Percentiles rank a stretch among this genome's conserved stretches.
phyloP scores from a whole-genome alignment of 2,113 vertebrate genomes.

The Acrocephalus arundinaceus region DNA sequence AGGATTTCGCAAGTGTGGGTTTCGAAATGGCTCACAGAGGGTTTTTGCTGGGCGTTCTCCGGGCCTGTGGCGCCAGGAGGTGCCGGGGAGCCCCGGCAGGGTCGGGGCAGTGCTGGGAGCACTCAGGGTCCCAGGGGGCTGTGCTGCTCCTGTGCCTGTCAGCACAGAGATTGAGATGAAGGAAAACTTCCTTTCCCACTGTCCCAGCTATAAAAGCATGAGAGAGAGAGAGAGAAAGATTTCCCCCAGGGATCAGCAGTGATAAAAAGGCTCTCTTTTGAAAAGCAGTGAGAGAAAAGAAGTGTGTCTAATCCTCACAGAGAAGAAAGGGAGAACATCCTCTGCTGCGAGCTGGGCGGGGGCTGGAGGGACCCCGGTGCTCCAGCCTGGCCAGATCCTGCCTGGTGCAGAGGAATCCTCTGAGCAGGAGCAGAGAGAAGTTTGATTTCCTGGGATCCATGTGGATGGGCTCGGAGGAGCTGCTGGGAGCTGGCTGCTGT shows the following conservation, averaged over 20 bases:
- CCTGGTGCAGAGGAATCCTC: neutral
- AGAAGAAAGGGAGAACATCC: conserved; percentile 57
- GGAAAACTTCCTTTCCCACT: conserved; percentile 35
- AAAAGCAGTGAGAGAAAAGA: conserved; percentile 40
- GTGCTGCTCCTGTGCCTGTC: neutral
- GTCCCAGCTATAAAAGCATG: neutral
- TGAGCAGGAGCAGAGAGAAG: neutral
- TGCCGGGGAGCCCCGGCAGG: neutral
- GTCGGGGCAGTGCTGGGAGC: neutral
- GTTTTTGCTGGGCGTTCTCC: neutral
- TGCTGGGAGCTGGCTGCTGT: neutral
- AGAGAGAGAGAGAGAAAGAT: neutral
- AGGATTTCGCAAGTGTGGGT: conserved; percentile 28
- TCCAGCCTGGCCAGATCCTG: neutral
- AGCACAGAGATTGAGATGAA: neutral
- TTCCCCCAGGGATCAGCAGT: conserved; percentile 30
- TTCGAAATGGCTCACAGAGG: neutral
- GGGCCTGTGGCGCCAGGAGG: neutral
- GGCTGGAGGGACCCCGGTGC: neutral
- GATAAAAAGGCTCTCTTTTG: conserved; percentile 50
- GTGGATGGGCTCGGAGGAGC: neutral
- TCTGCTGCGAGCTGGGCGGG: neutral
- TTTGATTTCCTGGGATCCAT: accelerated
- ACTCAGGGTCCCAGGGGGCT: neutral
- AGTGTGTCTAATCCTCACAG: conserved; percentile 38